Percentiles rank a stretch among this genome's conserved stretches.
Evolutionary conservation across 2,888 invertebrate genomes (phyloP).

Genomic region (Trichogramma evanescens): DNA sequence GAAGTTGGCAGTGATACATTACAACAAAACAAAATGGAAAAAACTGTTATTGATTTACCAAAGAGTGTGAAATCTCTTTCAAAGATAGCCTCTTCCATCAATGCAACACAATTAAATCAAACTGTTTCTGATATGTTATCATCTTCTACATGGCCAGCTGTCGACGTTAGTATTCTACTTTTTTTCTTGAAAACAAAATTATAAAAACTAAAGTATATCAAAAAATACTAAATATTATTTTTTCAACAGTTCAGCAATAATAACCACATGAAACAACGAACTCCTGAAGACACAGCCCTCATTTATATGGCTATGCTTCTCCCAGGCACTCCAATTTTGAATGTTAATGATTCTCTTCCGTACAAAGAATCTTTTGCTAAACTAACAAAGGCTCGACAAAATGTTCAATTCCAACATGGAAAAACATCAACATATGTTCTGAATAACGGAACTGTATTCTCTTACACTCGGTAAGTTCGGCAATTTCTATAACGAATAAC

Average conservation of each 20-base stretch:
- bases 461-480: conserved; percentile 61
- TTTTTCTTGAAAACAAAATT: not conserved
- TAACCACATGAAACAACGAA: conserved; percentile 29
- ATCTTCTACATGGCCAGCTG: conserved; percentile 48
- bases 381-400: conserved; percentile 47
- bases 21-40: conserved; percentile 30
- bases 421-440: conserved; percentile 32
- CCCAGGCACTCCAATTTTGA: conserved; percentile 67
- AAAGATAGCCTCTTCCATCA: conserved; percentile 27
- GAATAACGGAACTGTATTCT: conserved; percentile 56
- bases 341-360: conserved; percentile 40
- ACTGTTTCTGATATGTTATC: conserved; percentile 27
- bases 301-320: conserved; percentile 66
- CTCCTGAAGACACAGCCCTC: conserved; percentile 47
- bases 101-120: conserved; percentile 28
- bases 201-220: not conserved
- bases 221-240: conserved; percentile 3
- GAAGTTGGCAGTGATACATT: conserved; percentile 34
- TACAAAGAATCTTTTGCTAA: conserved; percentile 38
- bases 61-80: conserved; percentile 36
- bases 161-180: conserved; percentile 46
- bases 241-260: conserved; percentile 35
- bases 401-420: conserved; percentile 64
- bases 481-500: not conserved
- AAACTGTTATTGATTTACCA: conserved; percentile 35